Percentiles rank a stretch among this genome's conserved stretches.
Conservation (phyloP, 2,888 invertebrate species). For the Copidosoma aretas region DNA sequence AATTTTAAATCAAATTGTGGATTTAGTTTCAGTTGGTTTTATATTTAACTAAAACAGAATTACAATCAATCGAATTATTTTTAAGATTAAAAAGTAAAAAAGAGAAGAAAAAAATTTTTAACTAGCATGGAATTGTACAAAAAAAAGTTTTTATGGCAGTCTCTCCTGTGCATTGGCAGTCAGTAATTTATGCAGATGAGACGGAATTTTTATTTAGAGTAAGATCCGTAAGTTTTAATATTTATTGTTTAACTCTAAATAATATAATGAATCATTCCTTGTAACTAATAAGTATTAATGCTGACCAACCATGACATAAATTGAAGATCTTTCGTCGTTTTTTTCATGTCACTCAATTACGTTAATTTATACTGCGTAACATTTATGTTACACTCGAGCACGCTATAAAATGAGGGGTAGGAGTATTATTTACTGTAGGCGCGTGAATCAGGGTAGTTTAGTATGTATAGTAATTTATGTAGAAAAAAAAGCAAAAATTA, state of each 20-base stretch:
- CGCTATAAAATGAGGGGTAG: conserved; percentile 38
- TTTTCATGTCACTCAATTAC: conserved; percentile 6
- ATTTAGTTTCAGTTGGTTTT: not conserved
- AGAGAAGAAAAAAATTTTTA: no score
- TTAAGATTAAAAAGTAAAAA: no score
- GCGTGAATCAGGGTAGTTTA: conserved; percentile 44
- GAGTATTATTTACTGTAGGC: conserved; percentile 38
- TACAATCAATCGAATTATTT: no score
- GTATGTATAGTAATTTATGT: conserved; percentile 40
- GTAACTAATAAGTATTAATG: conserved; percentile 21
- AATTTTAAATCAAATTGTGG: no score
- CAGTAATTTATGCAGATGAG: no score
- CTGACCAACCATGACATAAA: conserved; percentile 7
- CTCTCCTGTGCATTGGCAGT: no score
- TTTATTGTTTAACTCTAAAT: no score
- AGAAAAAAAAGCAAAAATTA: conserved; percentile 33
- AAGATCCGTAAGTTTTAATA: no score
- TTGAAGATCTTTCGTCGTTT: conserved; percentile 14
- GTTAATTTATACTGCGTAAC: conserved; percentile 4
- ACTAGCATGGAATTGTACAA: no score
- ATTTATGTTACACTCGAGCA: conserved; percentile 3
- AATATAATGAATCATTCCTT: conserved; percentile 26
- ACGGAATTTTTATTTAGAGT: no score
- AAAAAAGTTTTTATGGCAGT: no score
- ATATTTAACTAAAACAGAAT: no score